These are phyloP conservation scores for Pelobates fuscus DNA, from an alignment of 2,113 vertebrate species.

Conservation along the genomic window DNA sequence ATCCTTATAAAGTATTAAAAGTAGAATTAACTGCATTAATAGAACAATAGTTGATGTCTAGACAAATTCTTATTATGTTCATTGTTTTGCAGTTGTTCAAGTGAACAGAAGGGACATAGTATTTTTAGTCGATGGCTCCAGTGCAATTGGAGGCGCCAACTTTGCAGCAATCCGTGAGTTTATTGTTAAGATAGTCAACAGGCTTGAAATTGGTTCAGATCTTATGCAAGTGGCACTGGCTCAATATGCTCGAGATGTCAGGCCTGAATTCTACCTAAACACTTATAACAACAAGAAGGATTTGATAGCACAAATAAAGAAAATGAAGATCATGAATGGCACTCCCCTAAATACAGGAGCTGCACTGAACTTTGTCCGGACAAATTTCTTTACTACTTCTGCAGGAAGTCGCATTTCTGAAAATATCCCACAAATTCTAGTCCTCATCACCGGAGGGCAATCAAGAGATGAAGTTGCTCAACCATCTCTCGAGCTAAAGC, in stretches of 20 bases:
- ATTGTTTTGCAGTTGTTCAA: conserved; percentile 74
- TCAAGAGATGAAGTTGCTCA: conserved; percentile 77
- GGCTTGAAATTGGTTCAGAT: conserved; percentile 83
- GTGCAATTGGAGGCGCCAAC: conserved; percentile 67
- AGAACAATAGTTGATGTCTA: too few species aligned
- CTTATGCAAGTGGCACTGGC: conserved; percentile 84
- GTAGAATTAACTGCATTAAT: too few species aligned
- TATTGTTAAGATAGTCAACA: conserved; percentile 76
- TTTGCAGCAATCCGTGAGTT: conserved; percentile 80
- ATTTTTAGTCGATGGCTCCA: conserved; percentile 89
- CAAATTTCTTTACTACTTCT: conserved; percentile 72
- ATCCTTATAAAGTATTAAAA: too few species aligned
- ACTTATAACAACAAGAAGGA: conserved; percentile 65
- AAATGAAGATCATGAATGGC: conserved; percentile 68
- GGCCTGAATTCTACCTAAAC: conserved; percentile 82
- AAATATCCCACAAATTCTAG: conserved; percentile 79
- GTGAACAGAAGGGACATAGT: conserved; percentile 90
- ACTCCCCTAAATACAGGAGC: conserved; percentile 76
- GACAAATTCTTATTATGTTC: too few species aligned
- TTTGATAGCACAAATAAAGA: conserved; percentile 60
- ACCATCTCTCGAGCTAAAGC: conserved; percentile 70
- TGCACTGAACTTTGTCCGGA: conserved; percentile 80
- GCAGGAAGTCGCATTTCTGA: conserved; percentile 76
- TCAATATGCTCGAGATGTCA: conserved; percentile 73
- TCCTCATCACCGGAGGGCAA: conserved; percentile 83